A percentile compares a stretch with the other conserved stretches of the same genome.
Conservation (phyloP, 1,140 invertebrate genomes). For the Procambarus virginalis region DNA sequence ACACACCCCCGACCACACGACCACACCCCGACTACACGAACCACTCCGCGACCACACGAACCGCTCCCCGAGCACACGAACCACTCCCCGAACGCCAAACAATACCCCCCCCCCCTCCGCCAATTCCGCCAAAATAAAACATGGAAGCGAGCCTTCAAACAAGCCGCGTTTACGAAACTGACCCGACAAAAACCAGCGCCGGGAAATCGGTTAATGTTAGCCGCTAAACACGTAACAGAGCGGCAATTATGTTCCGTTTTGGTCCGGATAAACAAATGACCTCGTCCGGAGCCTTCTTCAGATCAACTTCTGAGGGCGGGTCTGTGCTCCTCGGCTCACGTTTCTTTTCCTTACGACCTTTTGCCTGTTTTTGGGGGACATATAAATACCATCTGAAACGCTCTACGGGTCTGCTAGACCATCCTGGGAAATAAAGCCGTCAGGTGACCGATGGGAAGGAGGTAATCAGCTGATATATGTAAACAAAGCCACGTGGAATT, state of each 20-base stretch:
- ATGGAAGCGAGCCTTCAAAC: constrained; percentile 13
- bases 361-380: background rate
- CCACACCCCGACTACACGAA: too few species aligned
- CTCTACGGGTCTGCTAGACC: too few species aligned
- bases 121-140: too few species aligned
- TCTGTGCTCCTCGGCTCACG: background rate
- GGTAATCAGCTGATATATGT: constrained; percentile 21
- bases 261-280: constrained; percentile 22
- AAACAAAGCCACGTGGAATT: constrained; percentile 28
- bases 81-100: too few species aligned
- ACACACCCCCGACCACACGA: too few species aligned
- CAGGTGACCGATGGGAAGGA: too few species aligned
- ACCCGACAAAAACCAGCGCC: constrained; percentile 7
- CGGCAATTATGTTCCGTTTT: constrained; percentile 41
- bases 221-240: constrained; percentile 32
- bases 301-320: background rate
- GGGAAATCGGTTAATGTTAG: background rate
- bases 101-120: too few species aligned
- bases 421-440: too few species aligned
- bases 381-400: too few species aligned
- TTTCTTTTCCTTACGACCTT: background rate
- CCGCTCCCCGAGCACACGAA: too few species aligned
- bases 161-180: constrained; percentile 11
- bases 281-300: background rate
- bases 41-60: too few species aligned